Base-by-base conservation (phyloP, 2,888 invertebrate species). In the Sesamia inferens region DNA sequence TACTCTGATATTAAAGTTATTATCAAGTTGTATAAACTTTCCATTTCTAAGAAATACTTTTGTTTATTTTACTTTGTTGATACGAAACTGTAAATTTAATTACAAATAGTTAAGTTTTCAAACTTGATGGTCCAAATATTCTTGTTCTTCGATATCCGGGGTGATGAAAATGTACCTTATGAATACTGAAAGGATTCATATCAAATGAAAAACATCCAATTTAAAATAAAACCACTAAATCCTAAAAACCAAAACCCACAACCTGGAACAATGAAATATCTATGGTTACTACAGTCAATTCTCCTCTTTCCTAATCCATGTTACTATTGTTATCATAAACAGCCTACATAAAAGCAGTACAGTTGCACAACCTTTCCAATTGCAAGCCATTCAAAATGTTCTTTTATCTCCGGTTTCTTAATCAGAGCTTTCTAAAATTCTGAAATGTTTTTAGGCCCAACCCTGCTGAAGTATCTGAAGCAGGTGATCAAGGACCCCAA, bases 401-500 rank as follows among this genome's bases (percentile, higher is more conserved):
- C 51, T 54, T 54, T 4, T 4, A 10, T n/a, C 51, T 54, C n/a
- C n/a, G n/a, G 11, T 4, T 54, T 5, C n/a, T n/a, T 10, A 54
- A 44, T n/a, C n/a, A 24, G 22, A 14, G 7, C 13, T 57, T 7
- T 22, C 22, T 57, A 57, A 22, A 24, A 48, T 22, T 47, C 10
- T 8, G 5, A 19, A 8, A 47, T 65, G 58, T 48, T 44, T 71
- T 22, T 82, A 96, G 98, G 98, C 31, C 97, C 98, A 0, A 97
- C 95, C 58, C 96, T 99, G 58, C 91, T 97, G 3, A 96, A 97
- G 68, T 97, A 97, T 83, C 89, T 98, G 71, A 96, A 95, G 39
- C 92, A 97, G 88, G 97, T 97, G 0, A 97, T 98, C 63, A 97
- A 97, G 0, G 87, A 96, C 0, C 97, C 98, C 0, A 98, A 97